Evolutionary conservation across 2,888 invertebrate species (phyloP), one percentile per base, ranked within the genome.

Genomic region (Coremacera marginata): DNA sequence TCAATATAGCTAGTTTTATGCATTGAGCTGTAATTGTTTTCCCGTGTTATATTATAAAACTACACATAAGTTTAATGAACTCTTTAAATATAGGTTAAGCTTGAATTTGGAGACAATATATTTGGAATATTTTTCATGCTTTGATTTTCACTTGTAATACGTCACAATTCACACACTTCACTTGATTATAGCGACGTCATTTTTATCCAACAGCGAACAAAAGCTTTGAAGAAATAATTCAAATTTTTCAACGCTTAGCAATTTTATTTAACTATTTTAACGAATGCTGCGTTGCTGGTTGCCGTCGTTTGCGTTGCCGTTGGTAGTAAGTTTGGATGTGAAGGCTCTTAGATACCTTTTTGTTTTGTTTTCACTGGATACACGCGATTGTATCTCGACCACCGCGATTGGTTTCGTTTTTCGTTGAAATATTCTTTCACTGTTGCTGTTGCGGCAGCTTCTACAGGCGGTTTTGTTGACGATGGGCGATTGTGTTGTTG

Each of bases 231-330:
- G 55, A 55, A 55, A 55, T 55, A 22, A 22, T 22, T 55, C 55
- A 55, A 22, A 55, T 22, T 62, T 62, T 16, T 22, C 31, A 11
- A 25, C 44, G 44, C 68, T 68, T 31, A 44, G 51, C 68, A 51
- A 51, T 68, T 49, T 51, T 16, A 51, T 51, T 51, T 25, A 51
- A 63, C 63, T 63, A 63, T 27, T 63, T 63, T 11, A 16, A 55
- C 19, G 27, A 31, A 44, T 65, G 70, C 70, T 34, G 22, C 31
- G 70, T 55, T 19, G 70, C n/a, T 31, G 49, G 51, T 11, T n/a
- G 77, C 78, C 81, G 82, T 78, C 79, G 82, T 80, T 74, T 44
- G 44, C 62, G 37, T 7, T 65, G 67, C 44, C 27, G 78, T 78
- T 52, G 75, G 68, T 75, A 57, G 57, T 70, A 51, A 49, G 49